Evolutionary conservation across 2,113 vertebrate species (phyloP).

Genomic region (Entomyzon cyanotis): DNA sequence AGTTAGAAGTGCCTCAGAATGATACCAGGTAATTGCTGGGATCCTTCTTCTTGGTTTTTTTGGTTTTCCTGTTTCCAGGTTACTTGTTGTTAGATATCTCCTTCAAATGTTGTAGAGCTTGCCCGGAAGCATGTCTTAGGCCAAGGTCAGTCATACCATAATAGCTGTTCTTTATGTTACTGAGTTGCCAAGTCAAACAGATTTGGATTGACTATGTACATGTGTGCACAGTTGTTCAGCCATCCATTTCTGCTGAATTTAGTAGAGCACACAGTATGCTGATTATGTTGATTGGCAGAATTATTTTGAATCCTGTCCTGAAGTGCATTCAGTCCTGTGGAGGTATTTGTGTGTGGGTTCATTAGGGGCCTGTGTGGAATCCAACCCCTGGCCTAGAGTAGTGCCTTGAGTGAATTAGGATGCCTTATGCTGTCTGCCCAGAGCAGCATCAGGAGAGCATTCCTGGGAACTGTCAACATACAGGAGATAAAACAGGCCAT

Average conservation of each 20-base stretch:
- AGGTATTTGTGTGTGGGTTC: neutral
- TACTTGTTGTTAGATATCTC: neutral
- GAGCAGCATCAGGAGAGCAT: neutral
- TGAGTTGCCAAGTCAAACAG: conserved; percentile 13
- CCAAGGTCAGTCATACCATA: neutral
- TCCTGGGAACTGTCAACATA: neutral
- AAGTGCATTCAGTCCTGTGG: neutral
- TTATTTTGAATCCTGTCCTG: neutral
- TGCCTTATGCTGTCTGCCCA: rapidly evolving
- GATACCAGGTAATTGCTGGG: neutral
- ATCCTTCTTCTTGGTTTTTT: neutral
- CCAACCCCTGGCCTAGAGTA: neutral
- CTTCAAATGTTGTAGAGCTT: neutral
- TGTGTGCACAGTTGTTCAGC: conserved; percentile 23
- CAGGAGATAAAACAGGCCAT: neutral
- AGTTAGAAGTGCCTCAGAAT: neutral
- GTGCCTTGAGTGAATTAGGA: neutral
- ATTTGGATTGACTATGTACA: neutral
- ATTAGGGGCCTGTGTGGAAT: neutral
- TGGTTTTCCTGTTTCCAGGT: neutral
- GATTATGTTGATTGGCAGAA: conserved; percentile 11
- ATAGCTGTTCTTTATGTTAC: neutral
- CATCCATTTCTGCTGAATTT: conserved; percentile 1
- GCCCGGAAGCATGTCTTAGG: neutral
- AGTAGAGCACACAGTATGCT: neutral